These are phyloP conservation scores for Oegoconia quadripuncta DNA, from an alignment of 2,888 invertebrate genomes.

Conservation along the genomic window DNA sequence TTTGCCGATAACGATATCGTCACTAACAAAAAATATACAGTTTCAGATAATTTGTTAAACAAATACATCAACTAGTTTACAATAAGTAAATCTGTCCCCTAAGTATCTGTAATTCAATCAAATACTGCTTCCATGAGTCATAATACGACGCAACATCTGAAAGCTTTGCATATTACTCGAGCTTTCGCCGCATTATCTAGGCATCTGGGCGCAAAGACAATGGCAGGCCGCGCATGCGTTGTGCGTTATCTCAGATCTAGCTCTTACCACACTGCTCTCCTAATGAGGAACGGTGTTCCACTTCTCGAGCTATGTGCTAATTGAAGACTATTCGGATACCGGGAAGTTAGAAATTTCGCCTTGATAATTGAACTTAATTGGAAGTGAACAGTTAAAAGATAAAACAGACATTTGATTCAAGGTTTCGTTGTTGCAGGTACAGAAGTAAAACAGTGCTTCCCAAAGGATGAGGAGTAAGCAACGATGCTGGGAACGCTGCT, in stretches of 20 bases:
- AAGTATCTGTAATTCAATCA: slow-evolving; percentile 9
- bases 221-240: slow-evolving; percentile 73
- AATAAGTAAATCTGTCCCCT: not conserved
- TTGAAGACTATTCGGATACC: slow-evolving; percentile 40
- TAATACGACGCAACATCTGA: slow-evolving; percentile 40
- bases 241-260: slow-evolving; percentile 72
- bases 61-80: slow-evolving; percentile 7
- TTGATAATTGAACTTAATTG: slow-evolving; percentile 54
- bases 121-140: slow-evolving; percentile 32
- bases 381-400: slow-evolving; percentile 26
- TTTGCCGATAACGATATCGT: too few species aligned
- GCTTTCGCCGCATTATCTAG: slow-evolving; percentile 61
- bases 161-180: slow-evolving; percentile 49
- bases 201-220: slow-evolving; percentile 66
- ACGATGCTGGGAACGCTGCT: slow-evolving; percentile 60
- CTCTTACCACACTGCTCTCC: slow-evolving; percentile 71
- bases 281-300: slow-evolving; percentile 70
- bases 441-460: slow-evolving; percentile 45
- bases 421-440: slow-evolving; percentile 50
- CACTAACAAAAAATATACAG: too few species aligned
- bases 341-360: slow-evolving; percentile 37
- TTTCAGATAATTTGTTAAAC: slow-evolving; percentile 4
- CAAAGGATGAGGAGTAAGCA: slow-evolving; percentile 76
- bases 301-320: slow-evolving; percentile 58
- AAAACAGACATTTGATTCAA: slow-evolving; percentile 13